Evolutionary conservation across 64 coral and sea anemone genomes (phyloP), one percentile per base, ranked within the genome.

Genomic region (Pachyseris speciosa): DNA sequence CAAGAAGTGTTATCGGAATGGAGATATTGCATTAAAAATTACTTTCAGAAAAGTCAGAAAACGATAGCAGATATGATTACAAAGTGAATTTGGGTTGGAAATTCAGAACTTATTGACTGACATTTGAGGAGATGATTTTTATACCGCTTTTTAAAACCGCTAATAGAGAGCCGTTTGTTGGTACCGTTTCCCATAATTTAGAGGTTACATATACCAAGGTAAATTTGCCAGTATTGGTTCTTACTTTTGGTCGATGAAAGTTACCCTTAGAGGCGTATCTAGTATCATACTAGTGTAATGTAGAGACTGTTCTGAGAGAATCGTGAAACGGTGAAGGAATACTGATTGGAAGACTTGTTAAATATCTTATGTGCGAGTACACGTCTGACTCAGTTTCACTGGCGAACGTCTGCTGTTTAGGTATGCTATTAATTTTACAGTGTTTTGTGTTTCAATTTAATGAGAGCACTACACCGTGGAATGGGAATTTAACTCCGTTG

Each of bases 221-320:
- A 72, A 72, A 86, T 86, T 86, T 86, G 31, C 84, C 84, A 70
- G 40, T n/a, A n/a, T n/a, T n/a, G n/a, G n/a, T n/a, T n/a, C n/a
- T n/a, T n/a, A n/a, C n/a, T n/a, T n/a, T n/a, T 72, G 84, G 43
- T 25, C 40, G 16, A 48, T 86, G 44, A 57, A 72, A 72, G 50
- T 70, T 86, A 57, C 61, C 39, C 67, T 72, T 86, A 24, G 84
- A 38, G 49, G 84, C 65, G 67, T 86, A 86, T 71, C 66, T 86
- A 9, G 84, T 86, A 28, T 86, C 72, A 55, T 84, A 39, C 32
- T 59, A 33, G 37, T 59, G 80, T 29, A 66, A 69, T 28, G 13
- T 58, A 52, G 75, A 52, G 26, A 79, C 44, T 52, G 75, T 29
- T 51, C 52, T n/a, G n/a, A n/a, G n/a, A n/a, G n/a, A n/a, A n/a